Conservation (phyloP, 2,797 vertebrate genomes). For the Danio kyathit region DNA sequence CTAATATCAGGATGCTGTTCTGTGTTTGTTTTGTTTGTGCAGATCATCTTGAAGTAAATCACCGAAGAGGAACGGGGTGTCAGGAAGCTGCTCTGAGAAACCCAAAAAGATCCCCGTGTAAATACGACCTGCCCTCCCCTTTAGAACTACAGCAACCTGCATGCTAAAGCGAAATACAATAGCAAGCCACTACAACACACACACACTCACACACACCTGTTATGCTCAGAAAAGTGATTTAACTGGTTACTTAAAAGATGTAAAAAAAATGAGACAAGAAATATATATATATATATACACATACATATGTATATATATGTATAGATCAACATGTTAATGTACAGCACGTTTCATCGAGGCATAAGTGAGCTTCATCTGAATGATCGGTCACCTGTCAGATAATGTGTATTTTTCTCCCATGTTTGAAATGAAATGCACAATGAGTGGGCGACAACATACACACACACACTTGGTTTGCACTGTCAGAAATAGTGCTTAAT, state of each 20-base stretch:
- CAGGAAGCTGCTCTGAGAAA: constrained; percentile 87
- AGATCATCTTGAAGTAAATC: constrained; percentile 99
- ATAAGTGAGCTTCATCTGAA: constrained; percentile 63
- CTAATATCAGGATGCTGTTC: background rate
- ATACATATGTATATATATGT: constrained; percentile 15
- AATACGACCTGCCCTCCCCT: constrained; percentile 95
- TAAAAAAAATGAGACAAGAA: constrained; percentile 33
- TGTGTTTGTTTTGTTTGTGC: constrained; percentile 71
- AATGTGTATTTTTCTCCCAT: constrained; percentile 57
- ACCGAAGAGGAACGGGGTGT: constrained; percentile 87
- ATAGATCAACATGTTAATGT: constrained; percentile 50
- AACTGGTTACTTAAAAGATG: constrained; percentile 28
- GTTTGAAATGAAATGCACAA: constrained; percentile 71
- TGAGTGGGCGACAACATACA: constrained; percentile 1
- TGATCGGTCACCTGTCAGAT: constrained; percentile 55
- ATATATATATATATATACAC: constrained; percentile 5
- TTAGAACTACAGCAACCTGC: constrained; percentile 98
- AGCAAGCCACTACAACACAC: constrained; percentile 71
- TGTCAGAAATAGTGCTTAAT: constrained; percentile 58
- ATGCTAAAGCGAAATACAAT: constrained; percentile 88
- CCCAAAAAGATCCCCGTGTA: constrained; percentile 95
- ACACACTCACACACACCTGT: constrained; percentile 74
- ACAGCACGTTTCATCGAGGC: constrained; percentile 65
- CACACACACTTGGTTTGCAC: constrained; percentile 59
- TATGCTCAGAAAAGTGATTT: constrained; percentile 65